phyloP scores from a whole-genome alignment of 2,113 vertebrate species.

The Prochilodus magdalenae region DNA sequence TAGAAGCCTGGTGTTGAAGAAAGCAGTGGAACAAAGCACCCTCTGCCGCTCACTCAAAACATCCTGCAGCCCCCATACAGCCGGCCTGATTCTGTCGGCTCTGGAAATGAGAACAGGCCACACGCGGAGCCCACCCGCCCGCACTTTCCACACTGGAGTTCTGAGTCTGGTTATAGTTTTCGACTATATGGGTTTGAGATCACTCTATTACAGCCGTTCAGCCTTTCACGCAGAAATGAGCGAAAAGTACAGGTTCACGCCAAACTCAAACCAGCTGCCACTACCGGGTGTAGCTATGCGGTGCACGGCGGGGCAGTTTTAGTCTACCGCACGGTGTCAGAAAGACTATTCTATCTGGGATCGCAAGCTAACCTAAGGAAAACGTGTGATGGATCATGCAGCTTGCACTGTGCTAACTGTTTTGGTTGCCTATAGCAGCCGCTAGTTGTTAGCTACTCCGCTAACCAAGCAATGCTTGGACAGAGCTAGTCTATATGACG shows the following conservation, averaged over 20 bases:
- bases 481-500: no score
- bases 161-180: constrained; percentile 2
- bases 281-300: background rate
- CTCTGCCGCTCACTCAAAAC: constrained; percentile 30
- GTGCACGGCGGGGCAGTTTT: no score
- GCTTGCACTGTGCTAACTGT: no score
- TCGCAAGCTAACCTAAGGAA: no score
- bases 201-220: constrained; percentile 14
- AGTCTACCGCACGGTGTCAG: background rate
- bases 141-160: background rate
- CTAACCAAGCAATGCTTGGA: no score
- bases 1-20: constrained; percentile 20
- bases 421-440: no score
- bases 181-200: background rate
- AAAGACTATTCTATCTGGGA: background rate
- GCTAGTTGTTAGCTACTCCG: no score
- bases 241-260: background rate
- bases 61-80: constrained; percentile 13
- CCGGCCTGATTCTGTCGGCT: constrained; percentile 7
- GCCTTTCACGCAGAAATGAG: background rate
- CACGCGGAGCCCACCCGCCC: constrained; percentile 13
- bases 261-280: background rate
- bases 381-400: no score
- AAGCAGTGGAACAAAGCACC: constrained; percentile 20
- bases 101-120: constrained; percentile 8